phyloP scores from a whole-genome alignment of 2,797 vertebrate genomes.

The Lagodon rhomboides region DNA sequence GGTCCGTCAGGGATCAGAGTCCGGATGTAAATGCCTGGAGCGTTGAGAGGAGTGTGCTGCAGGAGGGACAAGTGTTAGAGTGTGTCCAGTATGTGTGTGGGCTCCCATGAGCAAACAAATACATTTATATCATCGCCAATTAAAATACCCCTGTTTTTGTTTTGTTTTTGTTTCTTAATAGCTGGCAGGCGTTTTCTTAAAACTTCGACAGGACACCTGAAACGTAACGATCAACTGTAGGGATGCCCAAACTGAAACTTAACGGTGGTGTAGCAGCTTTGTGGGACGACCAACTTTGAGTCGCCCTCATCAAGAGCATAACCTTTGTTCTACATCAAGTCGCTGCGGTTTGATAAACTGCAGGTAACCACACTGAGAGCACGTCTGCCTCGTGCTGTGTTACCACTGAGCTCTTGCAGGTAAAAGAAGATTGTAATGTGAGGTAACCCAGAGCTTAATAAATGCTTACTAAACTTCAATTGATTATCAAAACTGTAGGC shows the following conservation, averaged over 20 bases:
- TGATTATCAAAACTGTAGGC: too few relatives aligned
- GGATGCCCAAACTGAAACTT: too few relatives aligned
- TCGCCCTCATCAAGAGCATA: too few relatives aligned
- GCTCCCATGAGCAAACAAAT: background rate
- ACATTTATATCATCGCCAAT: background rate
- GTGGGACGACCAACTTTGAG: too few relatives aligned
- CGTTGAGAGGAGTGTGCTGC: slow-evolving; percentile 94
- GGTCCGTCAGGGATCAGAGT: slow-evolving; percentile 95
- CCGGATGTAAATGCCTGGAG: slow-evolving; percentile 96
- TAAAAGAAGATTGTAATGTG: background rate
- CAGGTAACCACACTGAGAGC: background rate
- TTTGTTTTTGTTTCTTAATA: background rate
- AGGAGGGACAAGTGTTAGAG: slow-evolving; percentile 7
- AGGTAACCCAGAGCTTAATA: background rate
- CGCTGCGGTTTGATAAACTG: background rate
- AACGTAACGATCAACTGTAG: background rate
- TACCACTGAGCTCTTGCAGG: background rate
- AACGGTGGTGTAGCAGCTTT: too few relatives aligned
- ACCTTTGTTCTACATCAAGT: too few relatives aligned
- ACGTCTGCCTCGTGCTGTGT: background rate
- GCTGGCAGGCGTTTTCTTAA: background rate
- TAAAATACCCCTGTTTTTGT: background rate
- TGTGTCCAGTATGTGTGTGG: background rate
- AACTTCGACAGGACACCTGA: background rate
- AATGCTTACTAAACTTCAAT: too few relatives aligned